phyloP scores from a whole-genome alignment of 92 coral and sea anemone species.

The Isaurus tuberculatus region DNA sequence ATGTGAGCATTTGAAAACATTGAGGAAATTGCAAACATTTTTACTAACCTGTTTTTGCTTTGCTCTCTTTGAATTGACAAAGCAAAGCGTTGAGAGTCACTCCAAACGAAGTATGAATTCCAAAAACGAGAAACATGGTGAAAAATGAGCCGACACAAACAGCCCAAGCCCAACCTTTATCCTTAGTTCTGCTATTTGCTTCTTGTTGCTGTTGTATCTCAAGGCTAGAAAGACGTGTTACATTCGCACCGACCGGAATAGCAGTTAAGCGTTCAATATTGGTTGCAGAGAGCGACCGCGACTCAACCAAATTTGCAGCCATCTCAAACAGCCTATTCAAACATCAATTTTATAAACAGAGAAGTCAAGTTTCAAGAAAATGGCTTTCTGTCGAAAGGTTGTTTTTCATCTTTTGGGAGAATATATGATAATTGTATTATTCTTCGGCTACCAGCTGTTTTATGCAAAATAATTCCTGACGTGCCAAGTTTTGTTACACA shows the following conservation, averaged over 20 bases:
- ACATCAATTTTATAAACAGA: not conserved
- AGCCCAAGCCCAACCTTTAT: conserved; percentile 82
- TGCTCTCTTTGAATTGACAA: conserved; percentile 75
- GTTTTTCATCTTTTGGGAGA: not conserved
- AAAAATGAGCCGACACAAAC: conserved; percentile 84
- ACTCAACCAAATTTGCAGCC: conserved; percentile 33
- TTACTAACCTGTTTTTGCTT: conserved; percentile 82
- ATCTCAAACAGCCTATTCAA: not conserved
- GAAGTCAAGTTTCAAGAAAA: not conserved
- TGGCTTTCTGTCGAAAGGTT: not conserved
- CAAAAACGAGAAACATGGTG: conserved; percentile 84
- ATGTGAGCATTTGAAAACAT: not conserved
- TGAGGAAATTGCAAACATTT: not conserved
- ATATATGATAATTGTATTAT: not conserved
- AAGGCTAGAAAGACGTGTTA: conserved; percentile 65
- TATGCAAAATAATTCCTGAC: not conserved
- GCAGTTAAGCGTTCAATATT: conserved; percentile 77
- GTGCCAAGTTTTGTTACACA: not conserved
- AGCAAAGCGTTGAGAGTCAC: conserved; percentile 75
- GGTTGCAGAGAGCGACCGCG: conserved; percentile 62
- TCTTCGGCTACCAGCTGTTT: not conserved
- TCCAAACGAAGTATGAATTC: conserved; percentile 90
- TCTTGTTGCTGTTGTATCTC: conserved; percentile 62
- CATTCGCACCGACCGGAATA: conserved; percentile 83
- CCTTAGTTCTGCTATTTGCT: conserved; percentile 36